Base-by-base conservation (phyloP, 2,888 invertebrate genomes). In the Scelioninae gen. 1 region DNA sequence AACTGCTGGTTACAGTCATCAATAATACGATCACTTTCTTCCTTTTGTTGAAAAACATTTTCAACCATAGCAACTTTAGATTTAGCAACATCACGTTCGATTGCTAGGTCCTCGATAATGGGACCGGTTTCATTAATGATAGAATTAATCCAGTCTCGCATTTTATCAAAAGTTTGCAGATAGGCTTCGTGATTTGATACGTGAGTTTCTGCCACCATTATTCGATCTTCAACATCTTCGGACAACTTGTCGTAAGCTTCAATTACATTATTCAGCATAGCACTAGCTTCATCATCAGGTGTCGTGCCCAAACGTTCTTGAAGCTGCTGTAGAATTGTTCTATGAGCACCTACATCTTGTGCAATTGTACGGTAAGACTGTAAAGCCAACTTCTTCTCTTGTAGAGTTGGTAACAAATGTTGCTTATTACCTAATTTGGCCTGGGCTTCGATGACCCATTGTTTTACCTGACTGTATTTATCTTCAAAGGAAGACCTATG, bases 401-500 rank as follows among this genome's bases (percentile, higher is more conserved):
- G 95, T 60, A 98, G 93, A 0, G 96, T 96, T 0, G 97, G 95
- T 88, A 97, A 95, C 4, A 97, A 92, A 85, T 96, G 95, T 66
- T 95, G 94, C 63, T 95, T 95, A 45, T 95, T 95, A 0, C 95
- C 94, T 40, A 97, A 93, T 89, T 96, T 96, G 60, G 94, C 94
- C 90, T 96, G 96, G 0, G 95, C 95, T 86, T 97, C 97, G 71
- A 94, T 94, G 32, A 98, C 94, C 97, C 98, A 98, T 89, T 96
- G 95, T 85, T 96, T 95, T 7, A 98, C 95, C 94, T 88, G 81
- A 56, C 95, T 95, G 86, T 97, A 96, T 83, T 97, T 97, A 87
- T 98, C 98, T 91, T 98, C 98, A 91, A 98, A 97, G 0, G 98
- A 97, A 4, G 97, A 97, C 92, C 98, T 95, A 88, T 98, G 97